These are phyloP conservation scores for Pogoniulus pusillus DNA, from an alignment of 2,797 vertebrate genomes.

Conservation along the genomic window DNA sequence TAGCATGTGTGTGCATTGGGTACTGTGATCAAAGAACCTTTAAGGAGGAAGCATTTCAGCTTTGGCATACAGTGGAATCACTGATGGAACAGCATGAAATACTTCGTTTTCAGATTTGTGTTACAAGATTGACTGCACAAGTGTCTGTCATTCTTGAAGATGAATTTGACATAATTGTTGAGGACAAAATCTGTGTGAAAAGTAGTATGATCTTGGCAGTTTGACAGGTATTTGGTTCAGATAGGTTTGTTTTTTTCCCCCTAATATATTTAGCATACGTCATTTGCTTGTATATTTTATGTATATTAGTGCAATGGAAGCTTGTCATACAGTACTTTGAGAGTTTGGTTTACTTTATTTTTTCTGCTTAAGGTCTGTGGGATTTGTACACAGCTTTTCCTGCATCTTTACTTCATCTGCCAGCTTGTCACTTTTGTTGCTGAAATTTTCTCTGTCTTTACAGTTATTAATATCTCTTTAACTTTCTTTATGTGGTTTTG, in stretches of 20 bases:
- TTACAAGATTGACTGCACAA: background rate
- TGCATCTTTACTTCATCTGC: constrained; percentile 28
- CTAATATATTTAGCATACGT: background rate
- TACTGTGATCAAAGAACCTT: background rate
- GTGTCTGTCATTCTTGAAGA: background rate
- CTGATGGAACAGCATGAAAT: background rate
- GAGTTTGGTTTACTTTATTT: background rate
- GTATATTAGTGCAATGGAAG: background rate
- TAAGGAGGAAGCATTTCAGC: background rate
- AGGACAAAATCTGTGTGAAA: background rate
- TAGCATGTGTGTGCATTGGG: background rate
- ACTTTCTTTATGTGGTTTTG: background rate
- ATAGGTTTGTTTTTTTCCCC: background rate
- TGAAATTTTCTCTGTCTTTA: constrained; percentile 24
- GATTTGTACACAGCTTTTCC: background rate
- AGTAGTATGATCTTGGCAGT: background rate
- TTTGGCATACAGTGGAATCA: background rate
- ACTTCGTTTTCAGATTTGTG: background rate
- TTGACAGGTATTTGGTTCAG: constrained; percentile 20
- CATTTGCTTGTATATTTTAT: background rate
- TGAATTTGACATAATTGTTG: background rate
- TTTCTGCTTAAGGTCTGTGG: background rate
- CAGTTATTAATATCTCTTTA: background rate
- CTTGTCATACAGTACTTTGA: background rate
- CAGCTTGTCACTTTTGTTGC: constrained; percentile 18